Evolutionary conservation across 2,797 vertebrate species (phyloP).

Genomic region (Harpagifer antarcticus): DNA sequence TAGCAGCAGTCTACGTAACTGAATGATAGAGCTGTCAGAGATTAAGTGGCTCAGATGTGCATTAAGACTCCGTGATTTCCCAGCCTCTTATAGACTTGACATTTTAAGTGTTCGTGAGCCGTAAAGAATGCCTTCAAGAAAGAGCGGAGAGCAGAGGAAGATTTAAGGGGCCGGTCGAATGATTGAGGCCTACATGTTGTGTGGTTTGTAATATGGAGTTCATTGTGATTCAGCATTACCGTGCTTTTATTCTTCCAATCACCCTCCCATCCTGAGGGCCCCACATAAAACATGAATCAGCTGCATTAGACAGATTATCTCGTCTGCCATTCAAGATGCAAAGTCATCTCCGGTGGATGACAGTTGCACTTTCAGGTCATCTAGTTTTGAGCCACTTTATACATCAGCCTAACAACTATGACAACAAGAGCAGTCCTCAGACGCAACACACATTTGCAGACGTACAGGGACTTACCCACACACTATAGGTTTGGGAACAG

Average conservation of each 20-base stretch:
- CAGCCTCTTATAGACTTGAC: conserved; percentile 50
- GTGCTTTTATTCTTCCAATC: conserved; percentile 41
- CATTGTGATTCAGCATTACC: conserved; percentile 30
- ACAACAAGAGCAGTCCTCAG: conserved; percentile 42
- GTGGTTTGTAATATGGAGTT: conserved; percentile 10
- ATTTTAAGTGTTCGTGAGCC: conserved; percentile 52
- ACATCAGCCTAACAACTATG: conserved; percentile 46
- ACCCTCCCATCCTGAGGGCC: conserved; percentile 34
- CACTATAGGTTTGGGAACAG: background rate
- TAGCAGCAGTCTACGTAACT: conserved; percentile 45
- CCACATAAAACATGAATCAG: conserved; percentile 60
- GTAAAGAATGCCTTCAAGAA: conserved; percentile 55
- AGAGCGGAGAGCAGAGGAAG: conserved; percentile 39
- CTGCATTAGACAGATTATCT: conserved; percentile 76
- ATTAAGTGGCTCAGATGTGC: conserved; percentile 55
- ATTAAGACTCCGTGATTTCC: conserved; percentile 56
- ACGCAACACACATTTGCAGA: conserved; percentile 19
- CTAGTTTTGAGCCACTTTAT: conserved; percentile 46
- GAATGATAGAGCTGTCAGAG: conserved; percentile 58
- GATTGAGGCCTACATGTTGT: conserved; percentile 35
- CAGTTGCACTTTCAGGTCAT: conserved; percentile 60
- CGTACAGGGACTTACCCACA: background rate
- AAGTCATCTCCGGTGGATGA: conserved; percentile 69
- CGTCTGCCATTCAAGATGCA: conserved; percentile 76
- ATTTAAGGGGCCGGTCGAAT: conserved; percentile 30